phyloP scores from a whole-genome alignment of 2,888 invertebrate species.

The Cheilosia impressa region DNA sequence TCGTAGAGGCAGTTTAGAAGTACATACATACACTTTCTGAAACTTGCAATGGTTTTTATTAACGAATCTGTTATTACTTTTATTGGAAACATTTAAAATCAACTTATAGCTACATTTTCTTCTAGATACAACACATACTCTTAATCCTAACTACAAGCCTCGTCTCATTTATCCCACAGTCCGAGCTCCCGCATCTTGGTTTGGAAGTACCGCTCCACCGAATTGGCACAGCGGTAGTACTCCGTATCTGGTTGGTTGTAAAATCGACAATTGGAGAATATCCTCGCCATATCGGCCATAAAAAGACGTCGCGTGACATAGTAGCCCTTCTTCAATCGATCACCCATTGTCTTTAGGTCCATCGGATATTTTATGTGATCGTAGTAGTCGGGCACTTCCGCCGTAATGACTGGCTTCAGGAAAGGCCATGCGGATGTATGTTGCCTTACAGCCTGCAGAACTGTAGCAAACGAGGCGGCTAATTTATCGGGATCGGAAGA shows the following conservation, averaged over 20 bases:
- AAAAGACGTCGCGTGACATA: constrained; percentile 94
- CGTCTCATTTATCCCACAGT: constrained; percentile 89
- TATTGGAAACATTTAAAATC: constrained; percentile 35
- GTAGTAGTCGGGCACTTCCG: constrained; percentile 96
- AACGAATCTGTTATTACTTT: constrained; percentile 1
- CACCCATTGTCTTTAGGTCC: constrained; percentile 87
- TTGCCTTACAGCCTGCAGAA: constrained; percentile 87
- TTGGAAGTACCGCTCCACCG: constrained; percentile 94
- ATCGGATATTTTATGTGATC: constrained; percentile 97
- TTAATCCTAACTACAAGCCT: constrained; percentile 30
- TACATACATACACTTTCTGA: no score
- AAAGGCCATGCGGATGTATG: constrained; percentile 97
- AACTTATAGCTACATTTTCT: constrained; percentile 29
- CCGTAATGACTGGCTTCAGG: constrained; percentile 93
- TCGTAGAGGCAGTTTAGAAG: no score
- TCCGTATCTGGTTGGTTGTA: constrained; percentile 97
- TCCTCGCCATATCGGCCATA: constrained; percentile 96
- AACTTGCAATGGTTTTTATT: no score
- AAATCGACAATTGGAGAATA: constrained; percentile 95
- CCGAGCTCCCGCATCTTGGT: constrained; percentile 94
- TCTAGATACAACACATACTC: constrained; percentile 1
- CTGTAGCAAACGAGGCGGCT: constrained; percentile 85
- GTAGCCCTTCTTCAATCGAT: constrained; percentile 84
- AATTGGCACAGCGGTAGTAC: constrained; percentile 94
- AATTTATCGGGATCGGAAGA: constrained; percentile 87